Evolutionary conservation across 1,140 invertebrate species (phyloP).

Genomic region (Cotesia chilonis): DNA sequence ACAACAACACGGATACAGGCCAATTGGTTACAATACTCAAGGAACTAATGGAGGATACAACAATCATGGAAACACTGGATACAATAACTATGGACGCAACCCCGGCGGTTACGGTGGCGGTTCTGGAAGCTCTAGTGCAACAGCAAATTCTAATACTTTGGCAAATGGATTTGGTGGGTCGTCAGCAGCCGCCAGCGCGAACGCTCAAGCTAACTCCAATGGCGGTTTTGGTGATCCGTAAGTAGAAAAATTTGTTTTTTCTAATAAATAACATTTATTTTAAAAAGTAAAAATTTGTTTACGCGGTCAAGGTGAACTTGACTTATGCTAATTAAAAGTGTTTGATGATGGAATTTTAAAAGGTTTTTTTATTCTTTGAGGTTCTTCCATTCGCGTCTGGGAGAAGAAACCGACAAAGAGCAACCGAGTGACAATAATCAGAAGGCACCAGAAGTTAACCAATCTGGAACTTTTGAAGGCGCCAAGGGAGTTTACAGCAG

Average conservation of each 20-base stretch:
- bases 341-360: background rate
- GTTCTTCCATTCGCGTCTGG: conserved; percentile 10
- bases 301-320: conserved; percentile 1
- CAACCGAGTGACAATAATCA: background rate
- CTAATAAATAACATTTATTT: background rate
- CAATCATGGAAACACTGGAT: too few species aligned
- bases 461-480: conserved; percentile 50
- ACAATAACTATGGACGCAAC: too few species aligned
- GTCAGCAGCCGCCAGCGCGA: conserved; percentile 10
- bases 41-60: too few species aligned
- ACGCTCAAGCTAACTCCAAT: conserved; percentile 18
- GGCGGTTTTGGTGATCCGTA: conserved; percentile 1
- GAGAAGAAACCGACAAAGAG: background rate
- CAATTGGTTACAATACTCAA: too few species aligned
- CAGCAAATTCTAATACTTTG: too few species aligned
- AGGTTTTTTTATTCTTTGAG: background rate
- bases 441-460: conserved; percentile 34
- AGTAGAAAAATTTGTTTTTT: background rate
- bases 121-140: too few species aligned
- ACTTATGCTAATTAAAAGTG: background rate
- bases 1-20: too few species aligned
- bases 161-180: background rate
- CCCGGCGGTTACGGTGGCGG: too few species aligned
- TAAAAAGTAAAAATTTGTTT: background rate
- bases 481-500: conserved; percentile 61